Base-by-base conservation (phyloP, 2,888 invertebrate species). In the Diarsia brunnea region DNA sequence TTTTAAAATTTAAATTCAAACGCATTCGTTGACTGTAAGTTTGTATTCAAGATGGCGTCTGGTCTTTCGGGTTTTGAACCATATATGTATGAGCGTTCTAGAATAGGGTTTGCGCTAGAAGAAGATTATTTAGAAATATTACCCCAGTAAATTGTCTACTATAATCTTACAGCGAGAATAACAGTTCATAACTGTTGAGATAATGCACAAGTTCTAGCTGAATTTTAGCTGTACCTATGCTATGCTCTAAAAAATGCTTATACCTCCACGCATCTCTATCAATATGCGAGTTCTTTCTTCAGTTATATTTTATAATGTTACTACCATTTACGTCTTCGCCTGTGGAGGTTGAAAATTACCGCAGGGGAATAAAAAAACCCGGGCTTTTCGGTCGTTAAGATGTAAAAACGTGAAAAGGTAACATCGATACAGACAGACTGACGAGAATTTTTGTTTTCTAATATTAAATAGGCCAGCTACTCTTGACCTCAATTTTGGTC, bases 1-100 rank as follows among this genome's bases (percentile, higher is more conserved):
- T 67, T 75, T 81, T 31, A 14, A 81, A 75, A 63, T 63, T 81
- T 49, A 67, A 75, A 63, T 64, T 81, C 49, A 67, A 75, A 81
- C 81, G 63, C 24, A 67, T 79, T 75, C 51, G 63, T 68, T 81
- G 75, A 45, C 55, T 63, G 31, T 78, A 60, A 53, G 58, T 76
- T 79, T 69, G 51, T 75, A 67, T 77, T 68, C 64, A 71, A 5
- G 49, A 64, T 81, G 49, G 63, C 55, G 47, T 31, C 16, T 66
- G 21, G 74, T 12, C 31, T 51, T 78, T 74, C 38, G n/a, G 16
- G 21, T 45, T 38, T 66, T 43, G 53, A 80, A 78, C n/a, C 27
- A 49, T 1, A 53, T 63, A 69, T 53, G 72, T 63, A 70, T 53
- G 72, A 71, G 43, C 63, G 55, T 51, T 55, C 7, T 8, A 64